Conservation (phyloP, 2,888 invertebrate genomes). For the Hydroisotoma schaefferi region DNA sequence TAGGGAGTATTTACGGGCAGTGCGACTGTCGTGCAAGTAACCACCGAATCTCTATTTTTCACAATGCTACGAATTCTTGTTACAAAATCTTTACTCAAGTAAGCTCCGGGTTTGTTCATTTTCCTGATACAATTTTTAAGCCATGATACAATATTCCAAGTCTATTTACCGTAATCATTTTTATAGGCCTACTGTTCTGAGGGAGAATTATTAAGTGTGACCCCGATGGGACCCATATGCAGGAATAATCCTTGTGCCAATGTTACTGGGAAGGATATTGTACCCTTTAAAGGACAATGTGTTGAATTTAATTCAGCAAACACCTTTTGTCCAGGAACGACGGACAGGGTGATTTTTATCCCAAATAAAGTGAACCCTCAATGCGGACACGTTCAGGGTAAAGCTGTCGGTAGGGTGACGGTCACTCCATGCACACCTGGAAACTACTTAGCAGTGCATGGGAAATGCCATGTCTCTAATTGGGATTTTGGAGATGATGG, state of each 20-base stretch:
- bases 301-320: not conserved
- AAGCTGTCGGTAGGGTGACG: not conserved
- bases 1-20: conserved; percentile 12
- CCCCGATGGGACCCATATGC: conserved; percentile 8
- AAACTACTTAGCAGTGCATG: conserved; percentile 2
- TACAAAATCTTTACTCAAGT: conserved; percentile 18
- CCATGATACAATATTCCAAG: too few species aligned
- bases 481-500: conserved; percentile 15
- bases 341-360: not conserved
- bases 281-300: not conserved
- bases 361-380: not conserved
- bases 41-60: not conserved
- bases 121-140: too few species aligned
- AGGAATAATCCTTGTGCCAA: conserved; percentile 7
- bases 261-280: not conserved
- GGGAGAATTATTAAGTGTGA: conserved; percentile 11
- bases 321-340: not conserved
- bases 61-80: conserved; percentile 1
- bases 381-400: not conserved
- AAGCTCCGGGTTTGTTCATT: too few species aligned
- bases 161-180: not conserved
- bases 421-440: conserved; percentile 10
- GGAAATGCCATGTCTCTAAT: conserved; percentile 10
- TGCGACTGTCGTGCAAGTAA: conserved; percentile 3
- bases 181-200: conserved; percentile 11